Conservation (phyloP, 2,113 vertebrate genomes). For the Nothoprocta perdicaria region DNA sequence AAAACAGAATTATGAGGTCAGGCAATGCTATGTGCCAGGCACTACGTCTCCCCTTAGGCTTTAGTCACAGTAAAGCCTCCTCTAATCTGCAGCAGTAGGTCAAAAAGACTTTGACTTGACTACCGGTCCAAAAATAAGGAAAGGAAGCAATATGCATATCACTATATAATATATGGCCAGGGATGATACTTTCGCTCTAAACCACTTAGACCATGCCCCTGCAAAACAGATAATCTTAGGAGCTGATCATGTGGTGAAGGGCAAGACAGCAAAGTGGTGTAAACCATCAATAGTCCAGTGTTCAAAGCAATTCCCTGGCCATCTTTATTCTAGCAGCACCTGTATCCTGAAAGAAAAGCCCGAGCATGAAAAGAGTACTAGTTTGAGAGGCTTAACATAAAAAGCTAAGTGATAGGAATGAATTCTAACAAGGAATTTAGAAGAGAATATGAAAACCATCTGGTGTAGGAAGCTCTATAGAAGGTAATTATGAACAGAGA, state of each 20-base stretch:
- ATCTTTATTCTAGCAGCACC: not conserved
- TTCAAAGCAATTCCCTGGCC: not conserved
- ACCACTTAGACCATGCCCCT: not conserved
- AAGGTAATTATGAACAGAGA: not conserved
- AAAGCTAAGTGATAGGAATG: not conserved
- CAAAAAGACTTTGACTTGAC: not conserved
- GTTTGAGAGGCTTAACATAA: not conserved
- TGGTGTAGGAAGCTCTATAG: not conserved
- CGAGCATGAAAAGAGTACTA: not conserved
- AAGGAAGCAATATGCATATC: not conserved
- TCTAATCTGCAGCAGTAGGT: not conserved
- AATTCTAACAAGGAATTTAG: not conserved
- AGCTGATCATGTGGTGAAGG: not conserved
- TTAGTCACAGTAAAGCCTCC: not conserved
- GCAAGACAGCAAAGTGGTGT: not conserved
- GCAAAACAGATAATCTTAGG: not conserved
- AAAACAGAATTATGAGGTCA: not conserved
- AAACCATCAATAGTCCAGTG: not conserved
- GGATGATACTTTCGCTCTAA: not conserved
- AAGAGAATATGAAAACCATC: not conserved
- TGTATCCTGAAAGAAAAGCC: not conserved
- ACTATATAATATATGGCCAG: not conserved
- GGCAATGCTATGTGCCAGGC: not conserved
- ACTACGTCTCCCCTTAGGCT: not conserved
- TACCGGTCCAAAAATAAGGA: not conserved